Percentiles rank a stretch among this genome's conserved stretches.
Evolutionary conservation across 2,888 invertebrate genomes (phyloP).

Genomic region (Drosophila dives): DNA sequence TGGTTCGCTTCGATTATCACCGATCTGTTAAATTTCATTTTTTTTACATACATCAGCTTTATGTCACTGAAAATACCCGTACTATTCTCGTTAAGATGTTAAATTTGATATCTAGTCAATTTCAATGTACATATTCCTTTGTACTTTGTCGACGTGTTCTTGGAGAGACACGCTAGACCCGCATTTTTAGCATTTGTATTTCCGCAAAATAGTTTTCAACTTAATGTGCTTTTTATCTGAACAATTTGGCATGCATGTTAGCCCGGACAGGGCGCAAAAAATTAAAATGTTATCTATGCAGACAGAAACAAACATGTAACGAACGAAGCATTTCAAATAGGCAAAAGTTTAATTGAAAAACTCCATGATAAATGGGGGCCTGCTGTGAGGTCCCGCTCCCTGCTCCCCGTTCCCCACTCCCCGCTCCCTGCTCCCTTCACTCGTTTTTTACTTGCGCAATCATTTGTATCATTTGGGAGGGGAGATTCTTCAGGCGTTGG

Average conservation of each 20-base stretch:
- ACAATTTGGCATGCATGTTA: conserved; percentile 66
- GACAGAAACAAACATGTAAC: conserved; percentile 35
- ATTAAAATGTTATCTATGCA: conserved; percentile 68
- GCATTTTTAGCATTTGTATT: conserved; percentile 43
- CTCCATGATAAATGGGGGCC: conserved; percentile 55
- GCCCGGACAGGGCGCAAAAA: conserved; percentile 34
- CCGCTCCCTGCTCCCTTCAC: neutral
- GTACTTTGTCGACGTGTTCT: conserved; percentile 13
- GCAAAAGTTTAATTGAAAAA: conserved; percentile 66
- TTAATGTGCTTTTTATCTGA: conserved; percentile 64
- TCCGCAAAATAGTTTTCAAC: conserved; percentile 60
- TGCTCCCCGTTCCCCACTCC: neutral
- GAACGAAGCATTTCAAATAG: conserved; percentile 47
- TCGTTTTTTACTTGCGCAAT: conserved; percentile 40
- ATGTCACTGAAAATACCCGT: neutral
- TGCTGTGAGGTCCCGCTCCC: conserved; percentile 21
- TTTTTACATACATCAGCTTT: neutral
- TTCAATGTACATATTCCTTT: conserved; percentile 20
- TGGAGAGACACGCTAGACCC: conserved; percentile 16
- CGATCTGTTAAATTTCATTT: neutral
- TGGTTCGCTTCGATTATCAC: neutral
- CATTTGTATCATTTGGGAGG: conserved; percentile 18
- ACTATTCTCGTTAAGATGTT: conserved; percentile 6
- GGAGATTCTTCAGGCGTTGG: conserved; percentile 57
- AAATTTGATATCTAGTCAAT: conserved; percentile 29